phyloP scores from a whole-genome alignment of 64 coral and sea anemone species.

The Hydrozoanthus tunicans region DNA sequence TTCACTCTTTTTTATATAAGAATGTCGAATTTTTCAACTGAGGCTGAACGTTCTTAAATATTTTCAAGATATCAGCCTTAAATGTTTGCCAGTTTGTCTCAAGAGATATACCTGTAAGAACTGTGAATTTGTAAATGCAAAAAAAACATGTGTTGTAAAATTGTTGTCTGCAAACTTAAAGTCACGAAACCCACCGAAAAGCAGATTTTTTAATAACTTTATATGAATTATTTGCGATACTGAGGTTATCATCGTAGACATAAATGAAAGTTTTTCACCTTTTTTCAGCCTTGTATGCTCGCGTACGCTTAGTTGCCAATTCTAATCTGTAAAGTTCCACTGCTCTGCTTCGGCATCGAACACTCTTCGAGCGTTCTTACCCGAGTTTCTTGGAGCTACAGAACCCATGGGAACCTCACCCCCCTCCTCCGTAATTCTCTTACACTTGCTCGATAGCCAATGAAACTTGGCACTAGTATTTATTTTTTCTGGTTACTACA shows the following conservation, averaged over 20 bases:
- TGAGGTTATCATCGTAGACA: too few relatives aligned
- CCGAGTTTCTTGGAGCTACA: not conserved
- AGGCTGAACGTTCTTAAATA: too few relatives aligned
- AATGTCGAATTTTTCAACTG: not conserved
- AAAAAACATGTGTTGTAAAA: too few relatives aligned
- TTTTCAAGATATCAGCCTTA: too few relatives aligned
- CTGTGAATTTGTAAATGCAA: too few relatives aligned
- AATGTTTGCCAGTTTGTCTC: too few relatives aligned
- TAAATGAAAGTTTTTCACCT: too few relatives aligned
- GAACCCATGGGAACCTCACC: not conserved
- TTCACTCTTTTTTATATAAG: slow-evolving; percentile 2
- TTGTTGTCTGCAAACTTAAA: too few relatives aligned
- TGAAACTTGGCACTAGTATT: not conserved
- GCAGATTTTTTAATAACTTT: too few relatives aligned
- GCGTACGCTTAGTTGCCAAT: slow-evolving; percentile 12
- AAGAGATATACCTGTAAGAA: too few relatives aligned
- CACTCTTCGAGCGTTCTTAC: not conserved
- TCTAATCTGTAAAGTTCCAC: not conserved
- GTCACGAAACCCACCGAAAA: too few relatives aligned
- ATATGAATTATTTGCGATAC: too few relatives aligned
- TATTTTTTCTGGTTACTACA: not conserved
- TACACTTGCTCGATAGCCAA: not conserved
- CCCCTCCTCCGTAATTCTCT: not conserved
- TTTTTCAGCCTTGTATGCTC: not conserved
- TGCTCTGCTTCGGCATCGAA: not conserved